phyloP scores from a whole-genome alignment of 2,113 vertebrate species.

The Limnothrissa miodon region DNA sequence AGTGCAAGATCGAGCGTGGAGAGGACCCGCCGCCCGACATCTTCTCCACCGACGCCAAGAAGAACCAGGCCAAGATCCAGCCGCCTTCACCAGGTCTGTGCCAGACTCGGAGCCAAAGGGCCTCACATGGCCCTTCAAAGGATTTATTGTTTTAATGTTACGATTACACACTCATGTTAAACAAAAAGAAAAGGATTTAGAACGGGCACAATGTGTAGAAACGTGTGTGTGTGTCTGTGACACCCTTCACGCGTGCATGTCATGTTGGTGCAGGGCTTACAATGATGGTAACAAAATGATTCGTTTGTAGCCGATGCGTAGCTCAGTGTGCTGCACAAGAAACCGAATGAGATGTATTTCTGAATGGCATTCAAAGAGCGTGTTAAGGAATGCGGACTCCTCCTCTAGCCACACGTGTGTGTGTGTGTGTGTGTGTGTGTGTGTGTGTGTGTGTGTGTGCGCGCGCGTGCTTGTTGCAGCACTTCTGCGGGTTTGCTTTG shows the following conservation, averaged over 20 bases:
- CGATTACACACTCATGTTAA: too few species aligned
- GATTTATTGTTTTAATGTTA: too few species aligned
- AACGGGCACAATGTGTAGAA: background rate
- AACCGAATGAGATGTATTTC: background rate
- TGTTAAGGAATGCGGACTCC: background rate
- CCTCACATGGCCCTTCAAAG: too few species aligned
- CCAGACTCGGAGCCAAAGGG: slow-evolving; percentile 3
- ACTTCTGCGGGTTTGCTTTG: background rate
- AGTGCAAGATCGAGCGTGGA: slow-evolving; percentile 97
- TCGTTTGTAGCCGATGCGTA: background rate
- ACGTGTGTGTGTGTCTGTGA: background rate
- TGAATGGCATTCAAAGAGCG: background rate
- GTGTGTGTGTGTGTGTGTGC: too few species aligned
- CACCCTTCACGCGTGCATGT: too few species aligned
- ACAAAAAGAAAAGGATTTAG: too few species aligned
- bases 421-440: slow-evolving; percentile 48
- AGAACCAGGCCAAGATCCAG: slow-evolving; percentile 95
- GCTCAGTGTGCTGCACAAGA: background rate
- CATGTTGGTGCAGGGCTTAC: background rate
- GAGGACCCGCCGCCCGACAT: slow-evolving; percentile 98
- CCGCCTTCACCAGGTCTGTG: slow-evolving; percentile 94
- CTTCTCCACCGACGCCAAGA: slow-evolving; percentile 91
- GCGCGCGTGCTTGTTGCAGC: too few species aligned
- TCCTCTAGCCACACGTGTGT: background rate
- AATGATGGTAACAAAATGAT: background rate